These are phyloP conservation scores for Myotis yumanensis DNA, from an alignment of 2,113 vertebrate species.

Conservation along the genomic window DNA sequence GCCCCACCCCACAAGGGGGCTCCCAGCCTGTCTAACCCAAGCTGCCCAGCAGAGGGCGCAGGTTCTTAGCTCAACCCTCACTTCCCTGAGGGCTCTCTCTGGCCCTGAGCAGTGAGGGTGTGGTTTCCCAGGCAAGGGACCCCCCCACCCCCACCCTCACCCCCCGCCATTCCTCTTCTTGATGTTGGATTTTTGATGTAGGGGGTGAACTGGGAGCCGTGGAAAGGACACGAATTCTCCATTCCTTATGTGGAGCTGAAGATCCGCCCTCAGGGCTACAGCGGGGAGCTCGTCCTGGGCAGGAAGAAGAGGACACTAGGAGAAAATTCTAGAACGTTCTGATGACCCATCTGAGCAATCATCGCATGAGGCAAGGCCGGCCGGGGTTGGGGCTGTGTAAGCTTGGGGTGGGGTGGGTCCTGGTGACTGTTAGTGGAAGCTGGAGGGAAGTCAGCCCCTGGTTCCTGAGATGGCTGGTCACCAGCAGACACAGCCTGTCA, in stretches of 20 bases:
- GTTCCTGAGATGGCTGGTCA: background rate
- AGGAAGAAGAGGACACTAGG: constrained; percentile 84
- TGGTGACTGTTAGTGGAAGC: background rate
- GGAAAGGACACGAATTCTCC: constrained; percentile 93
- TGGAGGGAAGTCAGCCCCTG: background rate
- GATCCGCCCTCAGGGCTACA: constrained; percentile 84
- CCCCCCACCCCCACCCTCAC: background rate
- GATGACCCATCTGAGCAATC: background rate
- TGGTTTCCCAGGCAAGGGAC: background rate
- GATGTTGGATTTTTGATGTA: constrained; percentile 64
- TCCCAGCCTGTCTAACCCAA: background rate
- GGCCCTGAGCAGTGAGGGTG: background rate
- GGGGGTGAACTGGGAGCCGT: constrained; percentile 94
- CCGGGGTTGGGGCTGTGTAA: background rate
- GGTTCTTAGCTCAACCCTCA: background rate
- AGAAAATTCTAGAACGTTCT: constrained; percentile 62
- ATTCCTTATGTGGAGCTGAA: constrained; percentile 92
- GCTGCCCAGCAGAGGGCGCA: constrained; percentile 25
- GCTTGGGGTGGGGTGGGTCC: background rate
- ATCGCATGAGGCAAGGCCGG: background rate
- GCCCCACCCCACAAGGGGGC: fast-evolving
- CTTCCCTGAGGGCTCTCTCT: background rate
- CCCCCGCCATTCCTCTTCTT: background rate
- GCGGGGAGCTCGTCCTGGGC: constrained; percentile 61
- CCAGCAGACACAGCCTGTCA: background rate